Percentiles rank a stretch among this genome's conserved stretches.
These are phyloP conservation scores for Orthosia gracilis DNA, from an alignment of 2,888 invertebrate species.

Conservation along the genomic window DNA sequence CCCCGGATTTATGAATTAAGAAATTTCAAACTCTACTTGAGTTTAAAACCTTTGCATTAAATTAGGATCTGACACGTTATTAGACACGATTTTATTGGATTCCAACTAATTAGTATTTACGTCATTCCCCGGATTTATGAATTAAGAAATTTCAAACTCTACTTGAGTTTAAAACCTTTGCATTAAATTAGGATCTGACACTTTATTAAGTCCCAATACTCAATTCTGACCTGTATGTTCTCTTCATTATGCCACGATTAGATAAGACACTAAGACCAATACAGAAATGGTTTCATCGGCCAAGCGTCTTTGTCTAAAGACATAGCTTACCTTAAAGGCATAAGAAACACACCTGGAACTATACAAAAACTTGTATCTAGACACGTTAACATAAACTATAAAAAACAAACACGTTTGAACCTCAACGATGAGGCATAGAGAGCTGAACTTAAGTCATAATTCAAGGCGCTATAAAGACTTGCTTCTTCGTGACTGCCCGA, in stretches of 20 bases:
- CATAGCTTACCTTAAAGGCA: not conserved
- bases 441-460: conserved; percentile 48
- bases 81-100: not conserved
- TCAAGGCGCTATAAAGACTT: conserved; percentile 33
- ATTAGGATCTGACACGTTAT: too few species aligned
- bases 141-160: too few species aligned
- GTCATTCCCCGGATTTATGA: not conserved
- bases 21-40: too few species aligned
- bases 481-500: conserved; percentile 58
- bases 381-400: conserved; percentile 21
- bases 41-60: too few species aligned
- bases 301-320: not conserved
- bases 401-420: conserved; percentile 41
- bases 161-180: too few species aligned
- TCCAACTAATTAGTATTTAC: not conserved
- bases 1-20: too few species aligned
- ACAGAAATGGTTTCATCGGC: not conserved
- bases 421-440: conserved; percentile 31
- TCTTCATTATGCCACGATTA: too few species aligned
- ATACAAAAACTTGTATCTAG: conserved; percentile 1
- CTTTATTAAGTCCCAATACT: not conserved
- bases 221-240: too few species aligned
- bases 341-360: conserved; percentile 2
- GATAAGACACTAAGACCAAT: not conserved
- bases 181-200: too few species aligned